Base-by-base conservation (phyloP, 2,888 invertebrate genomes). In the Xanthia togata region DNA sequence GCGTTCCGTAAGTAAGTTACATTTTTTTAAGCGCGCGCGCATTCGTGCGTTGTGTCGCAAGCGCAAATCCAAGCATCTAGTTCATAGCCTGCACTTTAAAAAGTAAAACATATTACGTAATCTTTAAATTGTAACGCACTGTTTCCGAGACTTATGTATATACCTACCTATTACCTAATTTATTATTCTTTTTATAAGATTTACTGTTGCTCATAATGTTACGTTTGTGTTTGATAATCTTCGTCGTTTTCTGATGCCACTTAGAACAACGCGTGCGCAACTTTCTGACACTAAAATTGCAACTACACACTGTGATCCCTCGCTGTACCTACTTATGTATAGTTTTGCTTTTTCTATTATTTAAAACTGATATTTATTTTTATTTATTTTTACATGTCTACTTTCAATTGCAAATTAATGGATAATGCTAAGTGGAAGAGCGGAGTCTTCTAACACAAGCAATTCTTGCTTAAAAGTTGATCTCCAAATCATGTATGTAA, bases 111-210 rank as follows among this genome's bases (percentile, higher is more conserved):
- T 71, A 73, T 88, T 87, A 85, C 83, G 81, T 78, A 88, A 87
- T 70, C 12, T 3, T 23, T 64, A 44, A 82, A 81, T 75, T 68
- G 82, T 85, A 89, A 88, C 87, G 85, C 88, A 89, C 88, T 88
- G 82, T 83, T 88, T 85, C 83, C 84, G 70, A 84, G 70, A 75
- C 81, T 50, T 75, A 68, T 67, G 11, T 53, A 73, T 47, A 55
- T 69, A 64, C 35, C 8, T 50, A 55, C 44, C 8, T 50, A 55
- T 86, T 86, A 76, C 85, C 75, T 79, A 62, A 82, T 80, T 44
- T 31, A 64, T 74, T 55, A 73, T 70, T 63, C 41, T 26, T 35
- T 68, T 75, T 69, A 70, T 73, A 67, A 68, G 8, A 74, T 77
- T 78, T 57, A 76, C 9, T n/a, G 23, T 74, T 26, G 41, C 55